These are phyloP conservation scores for Drosophila gunungcola DNA, from an alignment of 1,140 invertebrate species.

Conservation along the genomic window DNA sequence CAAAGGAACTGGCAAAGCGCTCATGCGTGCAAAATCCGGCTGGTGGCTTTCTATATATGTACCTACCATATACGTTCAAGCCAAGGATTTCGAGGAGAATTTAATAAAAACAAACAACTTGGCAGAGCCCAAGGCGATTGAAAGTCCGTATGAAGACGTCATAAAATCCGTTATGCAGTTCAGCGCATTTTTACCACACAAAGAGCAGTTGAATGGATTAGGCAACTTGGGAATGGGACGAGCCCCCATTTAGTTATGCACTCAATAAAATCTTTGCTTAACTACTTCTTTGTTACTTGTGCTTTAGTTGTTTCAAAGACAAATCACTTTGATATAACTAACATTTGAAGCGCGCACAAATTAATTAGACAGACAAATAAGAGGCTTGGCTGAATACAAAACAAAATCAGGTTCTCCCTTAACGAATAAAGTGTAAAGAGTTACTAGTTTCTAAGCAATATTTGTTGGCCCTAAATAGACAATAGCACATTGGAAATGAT, in stretches of 20 bases:
- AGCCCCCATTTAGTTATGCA: neutral
- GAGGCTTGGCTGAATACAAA: no score
- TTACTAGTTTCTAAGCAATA: neutral
- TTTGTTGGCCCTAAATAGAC: neutral
- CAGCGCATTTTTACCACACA: conserved; percentile 43
- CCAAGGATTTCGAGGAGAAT: conserved; percentile 34
- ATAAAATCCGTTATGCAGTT: conserved; percentile 64
- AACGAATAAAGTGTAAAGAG: neutral
- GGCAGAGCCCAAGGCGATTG: conserved; percentile 35
- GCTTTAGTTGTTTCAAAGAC: no score
- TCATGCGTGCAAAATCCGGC: conserved; percentile 64
- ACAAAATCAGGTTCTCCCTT: neutral
- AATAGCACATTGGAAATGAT: neutral
- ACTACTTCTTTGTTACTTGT: neutral
- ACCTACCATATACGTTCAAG: neutral
- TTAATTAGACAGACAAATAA: conserved; percentile 20
- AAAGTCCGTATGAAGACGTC: conserved; percentile 69
- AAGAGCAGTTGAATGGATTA: conserved; percentile 12
- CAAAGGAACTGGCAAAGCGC: conserved; percentile 55
- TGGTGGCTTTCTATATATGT: neutral
- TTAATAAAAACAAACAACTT: conserved; percentile 72
- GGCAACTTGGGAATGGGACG: neutral
- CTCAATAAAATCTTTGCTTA: neutral
- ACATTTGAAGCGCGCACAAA: conserved; percentile 6
- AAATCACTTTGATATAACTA: no score